phyloP scores from a whole-genome alignment of 2,888 invertebrate species.

The Brenthis daphne region DNA sequence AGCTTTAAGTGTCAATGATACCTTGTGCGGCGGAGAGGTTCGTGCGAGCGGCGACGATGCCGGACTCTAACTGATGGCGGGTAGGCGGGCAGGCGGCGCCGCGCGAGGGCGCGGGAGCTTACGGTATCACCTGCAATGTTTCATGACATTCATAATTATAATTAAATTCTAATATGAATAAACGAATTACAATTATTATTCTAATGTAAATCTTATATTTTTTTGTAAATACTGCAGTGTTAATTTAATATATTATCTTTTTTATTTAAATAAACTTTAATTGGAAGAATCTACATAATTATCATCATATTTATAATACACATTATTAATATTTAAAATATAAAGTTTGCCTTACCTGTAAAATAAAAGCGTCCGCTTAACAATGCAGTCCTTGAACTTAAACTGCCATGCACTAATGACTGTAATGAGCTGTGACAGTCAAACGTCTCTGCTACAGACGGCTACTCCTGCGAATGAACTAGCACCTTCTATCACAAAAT shows the following conservation, averaged over 20 bases:
- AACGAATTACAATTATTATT: background rate
- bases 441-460: slow-evolving; percentile 49
- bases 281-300: too few species aligned
- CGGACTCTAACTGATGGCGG: slow-evolving; percentile 72
- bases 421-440: slow-evolving; percentile 47
- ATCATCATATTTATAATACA: background rate
- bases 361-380: slow-evolving; percentile 49
- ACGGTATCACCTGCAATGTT: slow-evolving; percentile 71
- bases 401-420: slow-evolving; percentile 51
- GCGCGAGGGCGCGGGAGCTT: slow-evolving; percentile 47
- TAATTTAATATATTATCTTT: background rate
- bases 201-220: background rate
- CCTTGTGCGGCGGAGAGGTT: slow-evolving; percentile 78
- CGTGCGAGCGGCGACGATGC: slow-evolving; percentile 79
- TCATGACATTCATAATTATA: slow-evolving; percentile 46
- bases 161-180: background rate
- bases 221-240: background rate
- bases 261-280: too few species aligned
- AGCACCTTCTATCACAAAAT: slow-evolving; percentile 52
- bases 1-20: slow-evolving; percentile 54
- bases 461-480: slow-evolving; percentile 63
- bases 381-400: slow-evolving; percentile 67
- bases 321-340: slow-evolving; percentile 5
- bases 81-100: slow-evolving; percentile 59
- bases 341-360: slow-evolving; percentile 51